A percentile compares a stretch with the other conserved stretches of the same genome.
phyloP scores from a whole-genome alignment of 2,113 vertebrate species.

The Pelmatolapia mariae region DNA sequence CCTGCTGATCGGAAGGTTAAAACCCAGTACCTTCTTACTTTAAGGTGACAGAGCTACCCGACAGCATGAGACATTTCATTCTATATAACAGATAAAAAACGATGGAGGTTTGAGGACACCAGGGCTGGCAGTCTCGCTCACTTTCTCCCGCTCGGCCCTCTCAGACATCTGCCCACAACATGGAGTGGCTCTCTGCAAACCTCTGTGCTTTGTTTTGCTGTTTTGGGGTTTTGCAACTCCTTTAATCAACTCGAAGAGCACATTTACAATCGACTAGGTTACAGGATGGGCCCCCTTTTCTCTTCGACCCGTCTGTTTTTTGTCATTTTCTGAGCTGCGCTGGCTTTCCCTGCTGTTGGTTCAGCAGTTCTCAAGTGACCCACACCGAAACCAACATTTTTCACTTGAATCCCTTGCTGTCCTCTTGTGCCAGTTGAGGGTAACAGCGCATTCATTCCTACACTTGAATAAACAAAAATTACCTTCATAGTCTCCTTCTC shows the following conservation, averaged over 20 bases:
- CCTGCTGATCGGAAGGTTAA: not conserved
- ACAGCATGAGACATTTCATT: not conserved
- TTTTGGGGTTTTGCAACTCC: constrained; percentile 37
- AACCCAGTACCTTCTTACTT: not conserved
- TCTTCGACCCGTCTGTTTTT: constrained; percentile 19
- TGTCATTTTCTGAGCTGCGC: not conserved
- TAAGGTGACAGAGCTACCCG: not conserved
- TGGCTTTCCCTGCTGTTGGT: not conserved
- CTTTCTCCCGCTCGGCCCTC: constrained; percentile 8
- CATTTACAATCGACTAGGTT: constrained; percentile 27
- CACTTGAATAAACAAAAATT: constrained; percentile 26
- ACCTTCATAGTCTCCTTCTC: not conserved
- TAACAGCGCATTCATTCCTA: constrained; percentile 30
- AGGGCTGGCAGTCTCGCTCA: not conserved
- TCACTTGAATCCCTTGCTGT: constrained; percentile 1
- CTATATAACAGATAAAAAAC: not conserved
- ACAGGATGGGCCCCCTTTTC: not conserved
- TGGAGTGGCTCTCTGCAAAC: constrained; percentile 16
- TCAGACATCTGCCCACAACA: constrained; percentile 63
- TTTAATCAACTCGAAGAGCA: constrained; percentile 48
- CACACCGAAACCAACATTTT: constrained; percentile 21
- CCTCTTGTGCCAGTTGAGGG: constrained; percentile 14
- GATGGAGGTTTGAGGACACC: not conserved
- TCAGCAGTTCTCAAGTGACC: constrained; percentile 14
- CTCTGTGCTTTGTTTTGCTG: constrained; percentile 40